Evolutionary conservation across 2,888 invertebrate species (phyloP).

Genomic region (Muschampia plurimacula): DNA sequence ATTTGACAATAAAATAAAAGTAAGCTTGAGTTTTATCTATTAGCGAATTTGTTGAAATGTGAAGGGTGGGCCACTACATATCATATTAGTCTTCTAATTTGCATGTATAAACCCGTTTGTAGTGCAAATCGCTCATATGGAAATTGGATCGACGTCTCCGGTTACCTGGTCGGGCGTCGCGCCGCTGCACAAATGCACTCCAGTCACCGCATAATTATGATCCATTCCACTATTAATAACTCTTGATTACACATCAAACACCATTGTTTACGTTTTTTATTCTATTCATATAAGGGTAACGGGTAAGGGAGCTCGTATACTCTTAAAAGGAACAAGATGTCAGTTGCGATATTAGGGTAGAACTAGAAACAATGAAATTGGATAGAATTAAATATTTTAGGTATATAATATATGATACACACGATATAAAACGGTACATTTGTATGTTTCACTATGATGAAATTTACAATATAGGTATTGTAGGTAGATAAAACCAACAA

Average conservation of each 20-base stretch:
- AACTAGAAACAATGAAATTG: neutral
- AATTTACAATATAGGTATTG: neutral
- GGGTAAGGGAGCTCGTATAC: slow-evolving; percentile 1
- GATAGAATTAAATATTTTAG: neutral
- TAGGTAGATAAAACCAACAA: slow-evolving; percentile 9
- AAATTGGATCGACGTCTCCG: slow-evolving; percentile 49
- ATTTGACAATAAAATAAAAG: too few species aligned
- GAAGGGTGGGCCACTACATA: slow-evolving; percentile 4
- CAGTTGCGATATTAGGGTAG: neutral
- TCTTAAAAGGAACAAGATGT: neutral
- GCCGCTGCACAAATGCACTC: slow-evolving; percentile 48
- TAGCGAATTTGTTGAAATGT: neutral
- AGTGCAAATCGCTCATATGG: slow-evolving; percentile 45
- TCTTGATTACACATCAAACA: slow-evolving; percentile 73
- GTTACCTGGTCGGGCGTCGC: slow-evolving; percentile 47
- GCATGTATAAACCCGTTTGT: slow-evolving; percentile 45
- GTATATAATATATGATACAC: too few species aligned
- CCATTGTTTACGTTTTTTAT: slow-evolving; percentile 73
- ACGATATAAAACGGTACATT: too few species aligned
- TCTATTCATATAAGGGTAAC: slow-evolving; percentile 18
- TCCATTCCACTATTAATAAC: slow-evolving; percentile 74
- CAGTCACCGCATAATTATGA: slow-evolving; percentile 54
- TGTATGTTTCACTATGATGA: neutral
- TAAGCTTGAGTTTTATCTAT: too few species aligned
- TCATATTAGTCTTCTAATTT: slow-evolving; percentile 7